phyloP scores from a whole-genome alignment of 1,140 invertebrate species.

The Hylaeus volcanicus region DNA sequence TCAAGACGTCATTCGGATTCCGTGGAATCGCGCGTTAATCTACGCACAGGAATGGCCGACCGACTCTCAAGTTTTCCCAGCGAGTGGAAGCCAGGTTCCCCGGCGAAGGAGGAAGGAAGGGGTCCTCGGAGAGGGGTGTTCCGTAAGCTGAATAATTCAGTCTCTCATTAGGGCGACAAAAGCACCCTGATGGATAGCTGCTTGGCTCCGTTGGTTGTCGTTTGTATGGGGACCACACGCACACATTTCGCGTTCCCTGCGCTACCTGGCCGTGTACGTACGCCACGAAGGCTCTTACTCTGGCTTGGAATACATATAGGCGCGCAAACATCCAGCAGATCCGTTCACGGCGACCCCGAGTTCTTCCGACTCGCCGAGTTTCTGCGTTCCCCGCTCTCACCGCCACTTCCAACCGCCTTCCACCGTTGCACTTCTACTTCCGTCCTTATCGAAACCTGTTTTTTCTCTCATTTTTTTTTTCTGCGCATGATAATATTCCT shows the following conservation, averaged over 20 bases:
- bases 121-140: conserved; percentile 65
- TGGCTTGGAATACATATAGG: conserved; percentile 30
- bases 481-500: too few relatives aligned
- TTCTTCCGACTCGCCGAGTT: conserved; percentile 23
- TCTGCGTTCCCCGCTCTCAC: conserved; percentile 13
- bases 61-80: conserved; percentile 40
- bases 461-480: background rate
- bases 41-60: conserved; percentile 46
- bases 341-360: conserved; percentile 14
- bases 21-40: conserved; percentile 24
- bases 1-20: background rate
- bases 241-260: conserved; percentile 19
- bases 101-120: conserved; percentile 38
- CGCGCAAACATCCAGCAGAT: conserved; percentile 49
- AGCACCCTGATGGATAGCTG: conserved; percentile 81
- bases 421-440: background rate
- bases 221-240: conserved; percentile 55
- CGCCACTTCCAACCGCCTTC: background rate
- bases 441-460: conserved; percentile 29
- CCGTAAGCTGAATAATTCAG: conserved; percentile 80
- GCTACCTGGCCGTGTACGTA: conserved; percentile 31
- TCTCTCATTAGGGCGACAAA: conserved; percentile 82
- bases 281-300: conserved; percentile 18
- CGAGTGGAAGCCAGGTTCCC: conserved; percentile 21
- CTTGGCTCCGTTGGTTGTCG: conserved; percentile 74